These are phyloP conservation scores for Tipula vernalis DNA, from an alignment of 2,888 invertebrate genomes.

Conservation along the genomic window DNA sequence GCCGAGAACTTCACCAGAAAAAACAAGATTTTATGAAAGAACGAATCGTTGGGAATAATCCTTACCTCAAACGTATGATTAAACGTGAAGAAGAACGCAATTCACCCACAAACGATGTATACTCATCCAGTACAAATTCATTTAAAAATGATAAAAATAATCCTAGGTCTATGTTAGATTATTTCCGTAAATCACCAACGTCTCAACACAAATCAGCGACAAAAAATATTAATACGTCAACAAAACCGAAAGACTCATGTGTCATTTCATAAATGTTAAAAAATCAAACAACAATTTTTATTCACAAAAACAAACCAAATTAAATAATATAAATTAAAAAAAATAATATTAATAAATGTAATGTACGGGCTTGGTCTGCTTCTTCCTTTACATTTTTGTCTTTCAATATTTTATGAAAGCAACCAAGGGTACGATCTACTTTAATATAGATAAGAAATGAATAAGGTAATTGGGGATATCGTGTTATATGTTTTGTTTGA, in stretches of 20 bases:
- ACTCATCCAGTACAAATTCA: slow-evolving; percentile 22
- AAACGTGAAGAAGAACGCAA: slow-evolving; percentile 20
- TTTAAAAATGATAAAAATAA: slow-evolving; percentile 10
- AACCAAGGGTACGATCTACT: neutral
- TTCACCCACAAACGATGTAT: slow-evolving; percentile 19
- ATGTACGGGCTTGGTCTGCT: neutral
- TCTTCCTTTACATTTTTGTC: neutral
- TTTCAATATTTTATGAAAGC: neutral
- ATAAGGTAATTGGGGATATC: neutral
- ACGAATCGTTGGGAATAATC: slow-evolving; percentile 32
- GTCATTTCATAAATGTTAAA: slow-evolving; percentile 24
- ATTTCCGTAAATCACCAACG: neutral
- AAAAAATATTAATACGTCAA: neutral
- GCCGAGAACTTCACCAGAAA: slow-evolving; percentile 30
- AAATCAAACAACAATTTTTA: neutral
- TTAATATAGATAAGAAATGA: neutral
- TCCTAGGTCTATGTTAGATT: neutral
- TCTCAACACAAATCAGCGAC: neutral
- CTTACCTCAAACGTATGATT: slow-evolving; percentile 31
- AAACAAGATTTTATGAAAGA: slow-evolving; percentile 35
- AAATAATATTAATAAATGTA: neutral
- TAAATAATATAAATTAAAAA: neutral
- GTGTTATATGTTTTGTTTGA: neutral
- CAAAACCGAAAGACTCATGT: slow-evolving; percentile 30
- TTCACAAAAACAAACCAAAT: neutral